Conservation (phyloP, 64 coral and sea anemone genomes). For the Actinia equina region DNA sequence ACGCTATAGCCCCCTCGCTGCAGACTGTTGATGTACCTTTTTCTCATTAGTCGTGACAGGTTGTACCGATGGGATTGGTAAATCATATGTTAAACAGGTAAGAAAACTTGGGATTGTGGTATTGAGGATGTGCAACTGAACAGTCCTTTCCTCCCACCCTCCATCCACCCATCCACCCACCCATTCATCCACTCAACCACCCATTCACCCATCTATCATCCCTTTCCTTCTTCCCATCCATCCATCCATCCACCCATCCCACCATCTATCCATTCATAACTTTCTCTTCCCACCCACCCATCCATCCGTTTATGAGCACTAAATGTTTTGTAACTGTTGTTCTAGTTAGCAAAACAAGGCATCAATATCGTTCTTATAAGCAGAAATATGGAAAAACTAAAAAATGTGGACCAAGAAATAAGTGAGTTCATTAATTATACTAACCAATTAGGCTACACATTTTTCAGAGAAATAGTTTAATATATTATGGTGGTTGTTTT, state of each 20-base stretch:
- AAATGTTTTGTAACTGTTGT: neutral
- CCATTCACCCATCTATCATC: no score
- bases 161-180: neutral
- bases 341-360: constrained; percentile 69
- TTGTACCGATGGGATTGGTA: constrained; percentile 89
- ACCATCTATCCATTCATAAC: neutral
- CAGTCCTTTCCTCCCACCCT: no score
- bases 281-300: neutral
- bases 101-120: neutral
- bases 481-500: neutral
- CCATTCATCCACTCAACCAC: neutral
- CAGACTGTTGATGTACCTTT: neutral
- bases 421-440: constrained; percentile 5
- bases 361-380: constrained; percentile 84
- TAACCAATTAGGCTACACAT: no score
- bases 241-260: neutral
- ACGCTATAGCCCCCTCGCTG: no score
- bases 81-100: constrained; percentile 62
- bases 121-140: no score
- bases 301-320: neutral
- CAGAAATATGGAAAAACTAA: constrained; percentile 70
- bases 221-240: no score
- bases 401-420: constrained; percentile 56
- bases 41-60: constrained; percentile 67
- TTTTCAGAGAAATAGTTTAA: no score